phyloP scores from a whole-genome alignment of 2,888 invertebrate genomes.

The Dascillus cervinus region DNA sequence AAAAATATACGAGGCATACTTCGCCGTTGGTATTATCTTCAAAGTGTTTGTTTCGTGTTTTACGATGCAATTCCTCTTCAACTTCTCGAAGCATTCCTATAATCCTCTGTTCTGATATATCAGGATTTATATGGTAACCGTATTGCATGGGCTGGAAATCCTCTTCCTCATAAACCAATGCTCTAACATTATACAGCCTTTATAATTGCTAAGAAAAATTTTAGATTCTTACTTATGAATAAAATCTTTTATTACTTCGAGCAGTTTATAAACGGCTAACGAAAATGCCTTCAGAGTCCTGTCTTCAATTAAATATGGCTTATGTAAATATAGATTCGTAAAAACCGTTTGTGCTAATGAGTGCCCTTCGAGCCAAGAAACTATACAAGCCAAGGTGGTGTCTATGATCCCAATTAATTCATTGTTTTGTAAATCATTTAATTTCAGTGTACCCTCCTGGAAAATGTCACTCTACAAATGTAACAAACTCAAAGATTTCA shows the following conservation, averaged over 20 bases:
- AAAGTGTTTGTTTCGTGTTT: conserved; percentile 49
- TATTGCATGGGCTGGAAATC: conserved; percentile 93
- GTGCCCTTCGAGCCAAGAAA: conserved; percentile 96
- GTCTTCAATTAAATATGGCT: conserved; percentile 78
- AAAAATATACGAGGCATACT: background rate
- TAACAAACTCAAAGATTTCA: conserved; percentile 1
- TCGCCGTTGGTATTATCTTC: conserved; percentile 1
- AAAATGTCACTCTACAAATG: conserved; percentile 22
- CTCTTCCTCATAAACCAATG: conserved; percentile 88
- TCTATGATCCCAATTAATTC: conserved; percentile 93
- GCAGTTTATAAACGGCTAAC: conserved; percentile 78
- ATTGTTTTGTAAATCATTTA: conserved; percentile 63
- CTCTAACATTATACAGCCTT: conserved; percentile 43
- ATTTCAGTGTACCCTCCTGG: conserved; percentile 68
- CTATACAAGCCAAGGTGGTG: conserved; percentile 86
- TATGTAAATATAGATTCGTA: conserved; percentile 91
- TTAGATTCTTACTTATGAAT: conserved; percentile 62
- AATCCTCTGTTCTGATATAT: conserved; percentile 74
- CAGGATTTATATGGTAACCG: conserved; percentile 76
- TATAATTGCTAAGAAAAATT: conserved; percentile 7
- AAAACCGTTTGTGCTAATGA: conserved; percentile 95
- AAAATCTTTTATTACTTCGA: conserved; percentile 83
- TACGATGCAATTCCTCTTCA: conserved; percentile 80
- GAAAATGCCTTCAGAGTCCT: conserved; percentile 79
- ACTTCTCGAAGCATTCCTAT: conserved; percentile 79